Evolutionary conservation across 1,140 invertebrate genomes (phyloP).

Genomic region (Dendroctonus valens): DNA sequence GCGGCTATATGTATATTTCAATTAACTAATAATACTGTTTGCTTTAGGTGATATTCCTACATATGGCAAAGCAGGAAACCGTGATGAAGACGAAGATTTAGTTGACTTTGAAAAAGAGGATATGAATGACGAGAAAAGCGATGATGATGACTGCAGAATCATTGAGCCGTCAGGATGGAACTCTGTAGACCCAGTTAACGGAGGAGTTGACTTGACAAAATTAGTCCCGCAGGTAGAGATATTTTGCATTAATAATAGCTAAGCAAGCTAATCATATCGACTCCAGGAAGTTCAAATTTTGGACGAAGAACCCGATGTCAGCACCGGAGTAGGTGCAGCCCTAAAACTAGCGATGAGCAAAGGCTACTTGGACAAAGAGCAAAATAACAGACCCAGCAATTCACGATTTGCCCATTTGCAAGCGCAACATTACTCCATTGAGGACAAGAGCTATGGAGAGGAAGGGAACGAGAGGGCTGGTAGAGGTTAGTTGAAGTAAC

Average conservation of each 20-base stretch:
- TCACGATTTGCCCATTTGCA: conserved; percentile 75
- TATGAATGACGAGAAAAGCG: conserved; percentile 39
- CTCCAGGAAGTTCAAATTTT: conserved; percentile 72
- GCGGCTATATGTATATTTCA: not conserved
- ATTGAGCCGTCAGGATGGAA: conserved; percentile 52
- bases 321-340: conserved; percentile 87
- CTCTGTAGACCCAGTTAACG: conserved; percentile 51
- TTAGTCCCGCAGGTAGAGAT: conserved; percentile 25
- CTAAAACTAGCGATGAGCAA: conserved; percentile 91
- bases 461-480: conserved; percentile 46
- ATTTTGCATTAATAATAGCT: conserved; percentile 37
- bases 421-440: conserved; percentile 94
- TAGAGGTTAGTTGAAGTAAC: not conserved
- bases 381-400: conserved; percentile 68
- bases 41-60: conserved; percentile 82
- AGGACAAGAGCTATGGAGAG: conserved; percentile 88
- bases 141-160: conserved; percentile 44
- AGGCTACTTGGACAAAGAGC: conserved; percentile 89
- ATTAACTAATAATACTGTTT: conserved; percentile 3
- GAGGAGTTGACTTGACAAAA: conserved; percentile 19
- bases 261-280: conserved; percentile 7
- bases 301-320: conserved; percentile 94
- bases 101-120: conserved; percentile 55
- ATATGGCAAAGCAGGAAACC: conserved; percentile 83
- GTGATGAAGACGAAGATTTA: conserved; percentile 80